Conservation (phyloP, 2,797 vertebrate genomes). For the Lepidocolaptes lacrymiger region DNA sequence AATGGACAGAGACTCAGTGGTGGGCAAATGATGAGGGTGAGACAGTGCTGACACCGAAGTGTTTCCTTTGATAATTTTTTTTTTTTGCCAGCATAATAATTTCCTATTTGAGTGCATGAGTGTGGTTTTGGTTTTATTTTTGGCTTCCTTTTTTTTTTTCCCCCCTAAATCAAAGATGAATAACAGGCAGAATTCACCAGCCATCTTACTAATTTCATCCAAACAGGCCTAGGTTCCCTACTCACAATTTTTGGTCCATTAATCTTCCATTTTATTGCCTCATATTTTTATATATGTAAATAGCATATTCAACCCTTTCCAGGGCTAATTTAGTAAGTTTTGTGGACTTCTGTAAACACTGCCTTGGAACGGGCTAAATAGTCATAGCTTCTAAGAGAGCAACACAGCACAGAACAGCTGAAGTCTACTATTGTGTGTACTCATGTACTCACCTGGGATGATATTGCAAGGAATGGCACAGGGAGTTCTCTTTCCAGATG, state of each 20-base stretch:
- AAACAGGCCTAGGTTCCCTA: neutral
- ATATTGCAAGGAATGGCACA: neutral
- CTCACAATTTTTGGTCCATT: neutral
- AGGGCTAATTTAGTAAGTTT: neutral
- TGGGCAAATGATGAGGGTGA: neutral
- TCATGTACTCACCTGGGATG: neutral
- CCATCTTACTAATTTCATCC: neutral
- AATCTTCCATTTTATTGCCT: neutral
- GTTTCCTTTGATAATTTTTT: neutral
- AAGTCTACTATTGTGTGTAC: neutral
- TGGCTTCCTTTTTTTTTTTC: neutral
- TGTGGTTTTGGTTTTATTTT: neutral
- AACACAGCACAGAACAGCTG: neutral
- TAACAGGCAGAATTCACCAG: neutral
- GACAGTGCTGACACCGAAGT: neutral
- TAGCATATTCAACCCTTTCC: neutral
- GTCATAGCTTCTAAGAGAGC: neutral
- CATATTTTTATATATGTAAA: neutral
- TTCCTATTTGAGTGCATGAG: neutral
- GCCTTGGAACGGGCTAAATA: neutral
- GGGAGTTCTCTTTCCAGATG: neutral
- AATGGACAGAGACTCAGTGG: neutral
- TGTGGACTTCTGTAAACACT: neutral
- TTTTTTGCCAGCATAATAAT: neutral
- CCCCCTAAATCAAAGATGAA: neutral